phyloP scores from a whole-genome alignment of 2,113 vertebrate genomes.

The Sebastes fasciatus region DNA sequence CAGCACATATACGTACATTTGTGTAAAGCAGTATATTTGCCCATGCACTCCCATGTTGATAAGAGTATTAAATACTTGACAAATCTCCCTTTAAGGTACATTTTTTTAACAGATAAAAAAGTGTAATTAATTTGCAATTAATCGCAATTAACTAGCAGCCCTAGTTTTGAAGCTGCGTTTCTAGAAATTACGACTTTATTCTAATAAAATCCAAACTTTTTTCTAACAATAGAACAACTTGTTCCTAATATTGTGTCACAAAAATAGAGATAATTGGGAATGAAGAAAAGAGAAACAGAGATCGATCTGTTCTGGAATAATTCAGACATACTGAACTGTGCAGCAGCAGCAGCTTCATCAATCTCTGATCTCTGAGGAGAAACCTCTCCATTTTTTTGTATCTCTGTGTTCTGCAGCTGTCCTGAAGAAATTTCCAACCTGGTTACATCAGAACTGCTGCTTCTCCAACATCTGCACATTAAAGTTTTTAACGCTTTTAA shows the following conservation, averaged over 20 bases:
- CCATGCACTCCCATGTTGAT: too few relatives aligned
- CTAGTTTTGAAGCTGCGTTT: too few relatives aligned
- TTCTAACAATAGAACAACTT: too few relatives aligned
- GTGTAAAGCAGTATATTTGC: too few relatives aligned
- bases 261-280: constrained; percentile 1
- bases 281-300: neutral
- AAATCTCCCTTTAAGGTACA: too few relatives aligned
- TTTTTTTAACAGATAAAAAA: too few relatives aligned
- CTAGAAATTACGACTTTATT: too few relatives aligned
- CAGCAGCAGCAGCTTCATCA: constrained; percentile 51
- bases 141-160: too few relatives aligned
- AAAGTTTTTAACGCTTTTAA: neutral
- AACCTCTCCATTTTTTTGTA: neutral
- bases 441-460: constrained; percentile 5
- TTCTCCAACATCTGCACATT: neutral
- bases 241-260: neutral
- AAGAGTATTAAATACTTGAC: too few relatives aligned
- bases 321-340: constrained; percentile 3
- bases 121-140: too few relatives aligned
- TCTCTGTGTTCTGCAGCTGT: constrained; percentile 31
- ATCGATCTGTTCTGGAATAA: constrained; percentile 1
- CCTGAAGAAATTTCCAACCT: constrained; percentile 9
- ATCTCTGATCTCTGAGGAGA: constrained; percentile 53
- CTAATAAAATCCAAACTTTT: too few relatives aligned
- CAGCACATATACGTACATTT: too few relatives aligned